Percentiles rank a stretch among this genome's conserved stretches.
phyloP scores from a whole-genome alignment of 2,113 vertebrate genomes.

The Anolis carolinensis region DNA sequence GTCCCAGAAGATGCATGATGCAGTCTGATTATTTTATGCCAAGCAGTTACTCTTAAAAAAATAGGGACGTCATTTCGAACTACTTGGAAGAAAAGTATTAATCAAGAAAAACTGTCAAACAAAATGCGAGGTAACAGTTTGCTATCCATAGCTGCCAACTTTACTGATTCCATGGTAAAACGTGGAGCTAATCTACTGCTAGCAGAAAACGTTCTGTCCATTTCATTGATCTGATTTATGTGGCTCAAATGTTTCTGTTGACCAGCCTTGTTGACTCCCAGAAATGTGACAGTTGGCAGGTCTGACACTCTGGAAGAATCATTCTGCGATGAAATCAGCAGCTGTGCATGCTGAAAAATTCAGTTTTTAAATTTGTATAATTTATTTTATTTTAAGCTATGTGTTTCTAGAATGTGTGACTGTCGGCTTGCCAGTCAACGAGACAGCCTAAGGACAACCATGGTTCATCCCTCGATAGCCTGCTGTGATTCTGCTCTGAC shows the following conservation, averaged over 20 bases:
- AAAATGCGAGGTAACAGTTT: background rate
- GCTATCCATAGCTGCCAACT: background rate
- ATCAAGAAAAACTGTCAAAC: background rate
- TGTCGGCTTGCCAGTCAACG: background rate
- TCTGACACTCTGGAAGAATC: background rate
- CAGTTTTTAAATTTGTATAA: background rate
- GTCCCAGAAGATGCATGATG: background rate
- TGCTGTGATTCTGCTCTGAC: background rate
- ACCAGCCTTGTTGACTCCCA: no score
- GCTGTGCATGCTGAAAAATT: background rate
- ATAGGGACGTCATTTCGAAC: background rate
- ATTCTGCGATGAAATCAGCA: background rate
- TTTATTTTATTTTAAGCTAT: slow-evolving; percentile 29
- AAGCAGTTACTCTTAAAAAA: background rate
- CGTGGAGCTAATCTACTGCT: background rate
- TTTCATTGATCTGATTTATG: background rate
- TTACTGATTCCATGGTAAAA: background rate
- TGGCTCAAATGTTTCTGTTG: background rate
- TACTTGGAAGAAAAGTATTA: background rate
- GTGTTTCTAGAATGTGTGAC: background rate
- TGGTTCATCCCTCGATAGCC: background rate
- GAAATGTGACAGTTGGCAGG: background rate
- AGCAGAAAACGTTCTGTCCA: background rate
- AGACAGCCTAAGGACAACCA: rapidly evolving
- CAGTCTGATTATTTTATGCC: background rate